phyloP scores from a whole-genome alignment of 92 coral and sea anemone genomes.

The Phymanthus crucifer region DNA sequence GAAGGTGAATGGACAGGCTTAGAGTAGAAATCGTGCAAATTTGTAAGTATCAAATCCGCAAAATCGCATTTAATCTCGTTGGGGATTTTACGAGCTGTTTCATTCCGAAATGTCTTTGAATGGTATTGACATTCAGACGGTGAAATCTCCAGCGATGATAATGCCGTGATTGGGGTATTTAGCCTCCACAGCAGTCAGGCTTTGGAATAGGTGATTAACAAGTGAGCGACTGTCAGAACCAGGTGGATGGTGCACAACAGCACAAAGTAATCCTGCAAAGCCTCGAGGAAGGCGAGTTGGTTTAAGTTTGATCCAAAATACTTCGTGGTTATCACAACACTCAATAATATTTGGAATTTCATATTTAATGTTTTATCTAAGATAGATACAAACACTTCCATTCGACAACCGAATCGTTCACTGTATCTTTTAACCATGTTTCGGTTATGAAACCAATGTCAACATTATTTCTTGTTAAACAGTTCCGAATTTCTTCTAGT shows the following conservation, averaged over 20 bases:
- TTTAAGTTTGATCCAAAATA: constrained; percentile 28
- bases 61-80: background rate
- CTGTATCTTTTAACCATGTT: constrained; percentile 23
- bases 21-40: background rate
- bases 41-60: background rate
- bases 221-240: background rate
- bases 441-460: constrained; percentile 20
- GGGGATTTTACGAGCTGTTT: background rate
- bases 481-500: constrained; percentile 7
- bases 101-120: background rate
- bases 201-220: constrained; percentile 28
- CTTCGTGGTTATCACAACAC: constrained; percentile 47
- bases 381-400: constrained; percentile 44
- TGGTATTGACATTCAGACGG: constrained; percentile 20
- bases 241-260: constrained; percentile 24
- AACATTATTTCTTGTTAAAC: background rate
- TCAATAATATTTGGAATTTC: constrained; percentile 36
- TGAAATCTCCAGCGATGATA: no score
- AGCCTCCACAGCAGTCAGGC: constrained; percentile 20
- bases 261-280: constrained; percentile 10
- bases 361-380: constrained; percentile 28
- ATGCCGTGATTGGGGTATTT: constrained; percentile 28
- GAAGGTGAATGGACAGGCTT: background rate
- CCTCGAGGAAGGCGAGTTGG: constrained; percentile 38
- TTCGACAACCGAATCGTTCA: constrained; percentile 38